phyloP scores from a whole-genome alignment of 2,113 vertebrate species.

The Oxyruncus cristatus region DNA sequence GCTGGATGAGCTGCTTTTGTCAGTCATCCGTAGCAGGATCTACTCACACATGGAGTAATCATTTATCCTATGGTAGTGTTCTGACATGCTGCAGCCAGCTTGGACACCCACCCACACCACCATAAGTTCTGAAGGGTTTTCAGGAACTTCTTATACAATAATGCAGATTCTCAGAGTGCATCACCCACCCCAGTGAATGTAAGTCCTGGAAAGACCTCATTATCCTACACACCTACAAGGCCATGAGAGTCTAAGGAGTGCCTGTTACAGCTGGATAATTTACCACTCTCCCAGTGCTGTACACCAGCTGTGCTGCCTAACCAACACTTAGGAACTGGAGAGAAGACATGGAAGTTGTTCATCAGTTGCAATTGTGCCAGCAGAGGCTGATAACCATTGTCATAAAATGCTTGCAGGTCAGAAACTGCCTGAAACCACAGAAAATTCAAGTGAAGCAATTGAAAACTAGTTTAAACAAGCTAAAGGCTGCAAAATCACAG shows the following conservation, averaged over 20 bases:
- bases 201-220: neutral
- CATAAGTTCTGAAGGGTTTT: neutral
- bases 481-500: constrained; percentile 23
- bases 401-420: neutral
- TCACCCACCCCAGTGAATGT: neutral
- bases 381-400: neutral
- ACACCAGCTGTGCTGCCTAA: neutral
- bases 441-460: neutral
- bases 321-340: neutral
- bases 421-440: neutral
- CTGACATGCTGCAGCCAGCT: neutral
- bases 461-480: constrained; percentile 15
- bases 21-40: neutral
- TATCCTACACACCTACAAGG: neutral
- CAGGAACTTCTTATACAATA: fast-evolving
- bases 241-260: neutral
- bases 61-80: neutral
- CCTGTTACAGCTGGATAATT: neutral
- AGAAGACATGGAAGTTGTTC: neutral
- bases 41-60: neutral
- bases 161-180: neutral
- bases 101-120: neutral
- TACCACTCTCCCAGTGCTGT: neutral
- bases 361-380: neutral
- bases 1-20: neutral